Evolutionary conservation across 2,888 invertebrate species (phyloP), one percentile per base, ranked within the genome.

Genomic region (Pterostichus madidus): DNA sequence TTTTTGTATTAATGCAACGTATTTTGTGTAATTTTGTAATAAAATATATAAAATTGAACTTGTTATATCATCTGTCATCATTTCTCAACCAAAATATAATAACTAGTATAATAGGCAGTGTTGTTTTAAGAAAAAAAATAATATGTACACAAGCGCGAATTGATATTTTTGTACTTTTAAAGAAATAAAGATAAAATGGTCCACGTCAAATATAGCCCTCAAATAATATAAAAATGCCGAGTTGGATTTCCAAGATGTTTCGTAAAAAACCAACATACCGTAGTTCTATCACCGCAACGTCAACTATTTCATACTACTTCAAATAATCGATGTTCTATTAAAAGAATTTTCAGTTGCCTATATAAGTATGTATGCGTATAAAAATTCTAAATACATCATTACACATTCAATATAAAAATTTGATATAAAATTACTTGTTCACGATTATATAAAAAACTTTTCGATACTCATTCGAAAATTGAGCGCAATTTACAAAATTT

Each of bases 341-440:
- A 0, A 39, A 39, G 39, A 53, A 53, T 39, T 68, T 39, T 71
- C 31, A 79, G 79, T 79, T 79, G 79, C 79, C 79, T 64, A 79
- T 49, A 31, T 53, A n/a, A n/a, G n/a, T n/a, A 52, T 76, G 31
- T 13, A 71, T 71, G 44, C 31, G 31, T 76, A 76, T 76, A 76
- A 76, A 73, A 76, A 61, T 61, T 61, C 39, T 53, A 46, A 73
- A 52, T 76, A 75, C 71, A 6, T 32, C 71, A 6, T 32, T 46
- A 15, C 35, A 76, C 56, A 53, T 53, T 53, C 24, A 52, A 53
- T 35, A 59, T 78, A 59, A 78, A 61, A 78, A 78, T 39, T 64
- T 56, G 15, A 46, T 79, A 79, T 44, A 79, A 79, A 79, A 79
- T 64, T 64, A 64, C 35, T 79, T 46, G 49, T 61, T 64, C 64